phyloP scores from a whole-genome alignment of 2,113 vertebrate genomes.

The Ceyx margarethae region DNA sequence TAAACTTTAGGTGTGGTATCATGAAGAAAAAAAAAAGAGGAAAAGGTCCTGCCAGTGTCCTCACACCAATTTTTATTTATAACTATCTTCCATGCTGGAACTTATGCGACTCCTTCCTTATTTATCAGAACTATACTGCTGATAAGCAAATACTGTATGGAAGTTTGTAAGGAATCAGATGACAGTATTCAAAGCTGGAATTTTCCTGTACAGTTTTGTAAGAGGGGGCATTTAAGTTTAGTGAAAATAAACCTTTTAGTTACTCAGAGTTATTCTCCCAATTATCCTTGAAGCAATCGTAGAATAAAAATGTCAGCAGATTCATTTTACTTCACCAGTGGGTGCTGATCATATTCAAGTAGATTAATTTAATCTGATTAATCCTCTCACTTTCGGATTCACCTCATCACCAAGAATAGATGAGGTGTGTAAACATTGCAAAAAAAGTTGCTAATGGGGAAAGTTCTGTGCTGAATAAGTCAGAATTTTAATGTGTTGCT shows the following conservation, averaged over 20 bases:
- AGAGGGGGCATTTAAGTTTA: background rate
- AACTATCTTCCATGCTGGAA: background rate
- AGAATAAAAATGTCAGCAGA: constrained; percentile 1
- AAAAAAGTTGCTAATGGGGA: background rate
- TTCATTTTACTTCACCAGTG: background rate
- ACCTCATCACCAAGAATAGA: background rate
- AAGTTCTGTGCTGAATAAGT: background rate
- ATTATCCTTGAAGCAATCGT: background rate
- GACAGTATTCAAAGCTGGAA: background rate
- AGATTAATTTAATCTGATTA: background rate
- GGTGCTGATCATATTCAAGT: background rate
- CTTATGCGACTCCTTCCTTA: background rate
- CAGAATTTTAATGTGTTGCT: background rate
- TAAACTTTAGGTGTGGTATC: background rate
- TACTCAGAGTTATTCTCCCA: background rate
- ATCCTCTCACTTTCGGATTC: background rate
- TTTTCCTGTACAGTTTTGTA: background rate
- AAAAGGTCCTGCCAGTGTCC: background rate
- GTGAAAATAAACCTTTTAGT: background rate
- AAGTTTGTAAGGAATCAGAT: background rate
- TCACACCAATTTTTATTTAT: background rate
- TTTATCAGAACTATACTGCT: background rate
- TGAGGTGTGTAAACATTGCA: background rate
- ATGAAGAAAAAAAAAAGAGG: background rate
- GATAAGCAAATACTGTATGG: background rate